Base-by-base conservation (phyloP, 2,888 invertebrate species). In the Stramonita haemastoma region DNA sequence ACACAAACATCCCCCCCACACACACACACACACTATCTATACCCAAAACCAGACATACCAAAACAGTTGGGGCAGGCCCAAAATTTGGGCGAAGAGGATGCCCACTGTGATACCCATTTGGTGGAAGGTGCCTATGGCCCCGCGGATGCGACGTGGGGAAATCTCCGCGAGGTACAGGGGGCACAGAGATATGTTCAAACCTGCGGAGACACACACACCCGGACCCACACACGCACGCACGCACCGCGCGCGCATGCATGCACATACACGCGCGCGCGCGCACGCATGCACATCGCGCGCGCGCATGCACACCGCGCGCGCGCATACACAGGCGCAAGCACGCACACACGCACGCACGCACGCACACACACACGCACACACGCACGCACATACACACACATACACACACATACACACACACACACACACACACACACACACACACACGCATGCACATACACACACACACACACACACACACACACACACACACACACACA, bases 31-130 rank as follows among this genome's bases (percentile, higher is more conserved):
- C n/a, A n/a, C n/a, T n/a, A n/a, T n/a, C n/a, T n/a, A n/a, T n/a
- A n/a, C n/a, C n/a, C n/a, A n/a, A n/a, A 46, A 8, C 46, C 46
- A 46, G n/a, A 46, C 46, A 90, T 91, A 95, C 95, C 99, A 94
- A n/a, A 99, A 97, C 95, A 99, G 98, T 96, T 98, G 98, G 96
- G 98, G 98, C 96, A 99, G 98, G 95, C 99, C 99, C 95, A 99
- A 97, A 95, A 99, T 98, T 97, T 93, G 93, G 13, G 98, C 98
- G 95, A 99, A 97, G 95, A 99, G 97, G 96, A 99, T 97, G 95
- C 99, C 99, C 95, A 99, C 97, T 93, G 99, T 99, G 95, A 99
- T 99, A 94, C 99, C 99, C 96, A 99, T 97, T 97, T 99, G 99
- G 97, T 99, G 99, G 96, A 99, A 98, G 93, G 99, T 99, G 95